These are phyloP conservation scores for Camponotus fellah DNA, from an alignment of 2,888 invertebrate genomes.

Conservation along the genomic window DNA sequence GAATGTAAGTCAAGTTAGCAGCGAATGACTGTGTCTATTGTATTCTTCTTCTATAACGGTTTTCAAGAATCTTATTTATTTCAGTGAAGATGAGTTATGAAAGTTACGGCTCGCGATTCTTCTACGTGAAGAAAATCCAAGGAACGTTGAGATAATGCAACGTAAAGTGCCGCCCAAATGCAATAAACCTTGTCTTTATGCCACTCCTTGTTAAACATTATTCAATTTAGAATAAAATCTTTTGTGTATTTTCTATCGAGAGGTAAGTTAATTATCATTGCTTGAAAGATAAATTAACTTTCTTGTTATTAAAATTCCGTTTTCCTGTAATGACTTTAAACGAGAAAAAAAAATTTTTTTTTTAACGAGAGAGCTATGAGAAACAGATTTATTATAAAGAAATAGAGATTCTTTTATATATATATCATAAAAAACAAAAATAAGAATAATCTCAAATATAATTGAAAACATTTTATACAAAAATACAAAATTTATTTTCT, in stretches of 20 bases:
- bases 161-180: slow-evolving; percentile 30
- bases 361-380: neutral
- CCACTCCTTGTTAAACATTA: slow-evolving; percentile 1
- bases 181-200: slow-evolving; percentile 46
- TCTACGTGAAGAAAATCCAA: slow-evolving; percentile 22
- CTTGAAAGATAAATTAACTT: slow-evolving; percentile 29
- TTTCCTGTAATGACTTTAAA: slow-evolving; percentile 32
- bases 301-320: slow-evolving; percentile 28
- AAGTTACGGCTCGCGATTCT: slow-evolving; percentile 35
- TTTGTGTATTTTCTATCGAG: slow-evolving; percentile 32
- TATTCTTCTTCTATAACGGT: slow-evolving; percentile 32
- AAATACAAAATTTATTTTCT: no score
- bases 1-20: slow-evolving; percentile 29
- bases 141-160: slow-evolving; percentile 29
- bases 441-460: neutral
- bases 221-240: slow-evolving; percentile 30
- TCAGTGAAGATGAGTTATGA: slow-evolving; percentile 43
- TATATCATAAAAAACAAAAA: neutral
- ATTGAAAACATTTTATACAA: neutral
- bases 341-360: slow-evolving; percentile 27
- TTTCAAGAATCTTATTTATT: slow-evolving; percentile 24
- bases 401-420: neutral
- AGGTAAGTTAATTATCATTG: slow-evolving; percentile 10
- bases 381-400: slow-evolving; percentile 13
- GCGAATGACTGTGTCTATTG: slow-evolving; percentile 11